Percentiles rank a stretch among this genome's conserved stretches.
Evolutionary conservation across 2,888 invertebrate species (phyloP).

Genomic region (Ceratothoa steindachneri): DNA sequence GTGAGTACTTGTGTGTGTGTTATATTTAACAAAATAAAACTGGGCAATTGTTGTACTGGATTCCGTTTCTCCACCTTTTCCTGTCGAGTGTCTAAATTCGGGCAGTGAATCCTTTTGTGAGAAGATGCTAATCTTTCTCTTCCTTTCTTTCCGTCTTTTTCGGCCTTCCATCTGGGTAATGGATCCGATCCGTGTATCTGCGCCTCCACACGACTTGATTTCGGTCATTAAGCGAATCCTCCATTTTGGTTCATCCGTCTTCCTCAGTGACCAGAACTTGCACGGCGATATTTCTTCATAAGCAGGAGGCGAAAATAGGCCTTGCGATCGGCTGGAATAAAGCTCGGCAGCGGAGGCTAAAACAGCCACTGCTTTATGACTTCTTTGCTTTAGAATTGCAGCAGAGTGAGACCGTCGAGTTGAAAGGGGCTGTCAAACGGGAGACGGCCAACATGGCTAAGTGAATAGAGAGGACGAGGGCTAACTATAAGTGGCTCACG

Average conservation of each 20-base stretch:
- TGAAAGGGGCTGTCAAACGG: constrained; percentile 13
- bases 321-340: constrained; percentile 2
- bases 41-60: no score
- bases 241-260: constrained; percentile 41
- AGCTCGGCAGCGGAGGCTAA: background rate
- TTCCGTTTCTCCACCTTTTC: no score
- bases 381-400: constrained; percentile 12
- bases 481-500: constrained; percentile 10
- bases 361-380: background rate
- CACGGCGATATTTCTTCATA: constrained; percentile 10
- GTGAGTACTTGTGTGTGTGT: no score
- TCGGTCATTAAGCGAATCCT: constrained; percentile 41
- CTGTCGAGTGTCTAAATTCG: background rate
- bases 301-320: constrained; percentile 1
- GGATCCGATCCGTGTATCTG: constrained; percentile 43
- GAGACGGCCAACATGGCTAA: constrained; percentile 12
- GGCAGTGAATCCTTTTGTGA: constrained; percentile 8
- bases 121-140: constrained; percentile 2
- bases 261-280: constrained; percentile 25
- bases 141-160: background rate
- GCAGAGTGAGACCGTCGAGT: constrained; percentile 10
- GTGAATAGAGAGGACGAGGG: constrained; percentile 12
- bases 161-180: constrained; percentile 29
- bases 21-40: no score
- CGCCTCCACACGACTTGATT: constrained; percentile 36